A percentile compares a stretch with the other conserved stretches of the same genome.
Conservation (phyloP, 2,888 invertebrate genomes). For the Vesta saturnalis region DNA sequence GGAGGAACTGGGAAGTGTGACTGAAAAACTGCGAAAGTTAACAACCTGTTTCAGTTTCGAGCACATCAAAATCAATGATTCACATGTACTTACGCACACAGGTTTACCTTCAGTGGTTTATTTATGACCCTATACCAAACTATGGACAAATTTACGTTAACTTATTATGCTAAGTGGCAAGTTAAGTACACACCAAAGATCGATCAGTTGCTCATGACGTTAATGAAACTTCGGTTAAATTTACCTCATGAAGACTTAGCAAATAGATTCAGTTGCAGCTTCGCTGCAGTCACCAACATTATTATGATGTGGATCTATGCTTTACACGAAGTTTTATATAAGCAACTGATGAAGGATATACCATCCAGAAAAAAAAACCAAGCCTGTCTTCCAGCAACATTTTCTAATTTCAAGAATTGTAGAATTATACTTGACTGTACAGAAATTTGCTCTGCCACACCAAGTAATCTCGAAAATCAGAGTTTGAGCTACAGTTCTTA, state of each 20-base stretch:
- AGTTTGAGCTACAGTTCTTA: conserved; percentile 25
- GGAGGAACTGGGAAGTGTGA: conserved; percentile 1
- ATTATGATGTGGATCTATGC: conserved; percentile 6
- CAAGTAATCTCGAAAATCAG: conserved; percentile 37
- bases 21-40: conserved; percentile 6
- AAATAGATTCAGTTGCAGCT: conserved; percentile 4
- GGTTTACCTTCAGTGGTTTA: conserved; percentile 7
- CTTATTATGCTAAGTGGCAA: conserved; percentile 10
- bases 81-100: conserved; percentile 7
- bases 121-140: conserved; percentile 4
- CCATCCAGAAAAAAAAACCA: too few relatives aligned
- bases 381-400: conserved; percentile 36
- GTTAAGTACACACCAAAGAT: not conserved
- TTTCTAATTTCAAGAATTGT: conserved; percentile 23
- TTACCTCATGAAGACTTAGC: not conserved
- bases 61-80: not conserved
- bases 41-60: conserved; percentile 2
- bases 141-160: conserved; percentile 1
- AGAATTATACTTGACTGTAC: conserved; percentile 25
- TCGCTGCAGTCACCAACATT: conserved; percentile 1
- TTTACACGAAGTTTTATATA: conserved; percentile 7
- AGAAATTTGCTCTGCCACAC: conserved; percentile 34
- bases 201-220: conserved; percentile 1
- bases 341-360: not conserved
- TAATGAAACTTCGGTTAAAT: not conserved